Evolutionary conservation across 2,888 invertebrate genomes (phyloP).

Genomic region (Noctua comes): DNA sequence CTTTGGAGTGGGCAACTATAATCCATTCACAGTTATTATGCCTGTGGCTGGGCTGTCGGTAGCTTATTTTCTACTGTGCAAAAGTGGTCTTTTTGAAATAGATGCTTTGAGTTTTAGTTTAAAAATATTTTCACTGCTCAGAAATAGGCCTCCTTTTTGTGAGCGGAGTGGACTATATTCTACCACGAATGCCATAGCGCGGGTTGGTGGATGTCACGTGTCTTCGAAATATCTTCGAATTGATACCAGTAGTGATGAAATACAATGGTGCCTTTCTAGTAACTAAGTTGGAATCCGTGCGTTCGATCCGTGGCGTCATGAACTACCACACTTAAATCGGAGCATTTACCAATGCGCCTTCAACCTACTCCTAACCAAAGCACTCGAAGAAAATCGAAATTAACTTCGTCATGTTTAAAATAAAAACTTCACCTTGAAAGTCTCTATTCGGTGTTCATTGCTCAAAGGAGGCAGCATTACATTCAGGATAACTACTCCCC

Average conservation of each 20-base stretch:
- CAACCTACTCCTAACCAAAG: background rate
- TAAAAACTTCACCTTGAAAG: constrained; percentile 90
- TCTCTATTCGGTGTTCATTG: constrained; percentile 86
- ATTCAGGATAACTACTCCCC: constrained; percentile 86
- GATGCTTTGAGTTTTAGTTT: background rate
- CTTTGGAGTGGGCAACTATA: background rate
- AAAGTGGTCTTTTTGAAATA: background rate
- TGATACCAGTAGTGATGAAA: background rate
- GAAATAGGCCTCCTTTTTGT: background rate
- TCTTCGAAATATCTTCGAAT: background rate
- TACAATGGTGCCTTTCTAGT: background rate
- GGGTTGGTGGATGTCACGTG: background rate
- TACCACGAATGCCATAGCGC: background rate
- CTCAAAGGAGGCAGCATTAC: constrained; percentile 88
- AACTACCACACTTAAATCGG: background rate
- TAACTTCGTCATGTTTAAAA: background rate
- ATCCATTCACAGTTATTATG: background rate
- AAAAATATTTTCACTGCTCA: background rate
- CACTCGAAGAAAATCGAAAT: background rate
- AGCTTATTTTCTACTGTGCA: background rate
- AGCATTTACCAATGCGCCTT: background rate
- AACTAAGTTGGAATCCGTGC: background rate
- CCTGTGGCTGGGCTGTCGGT: no score
- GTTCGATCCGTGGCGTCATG: background rate
- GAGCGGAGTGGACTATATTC: background rate